These are phyloP conservation scores for Sebastolobus altivelis DNA, from an alignment of 2,797 vertebrate genomes.

Conservation along the genomic window DNA sequence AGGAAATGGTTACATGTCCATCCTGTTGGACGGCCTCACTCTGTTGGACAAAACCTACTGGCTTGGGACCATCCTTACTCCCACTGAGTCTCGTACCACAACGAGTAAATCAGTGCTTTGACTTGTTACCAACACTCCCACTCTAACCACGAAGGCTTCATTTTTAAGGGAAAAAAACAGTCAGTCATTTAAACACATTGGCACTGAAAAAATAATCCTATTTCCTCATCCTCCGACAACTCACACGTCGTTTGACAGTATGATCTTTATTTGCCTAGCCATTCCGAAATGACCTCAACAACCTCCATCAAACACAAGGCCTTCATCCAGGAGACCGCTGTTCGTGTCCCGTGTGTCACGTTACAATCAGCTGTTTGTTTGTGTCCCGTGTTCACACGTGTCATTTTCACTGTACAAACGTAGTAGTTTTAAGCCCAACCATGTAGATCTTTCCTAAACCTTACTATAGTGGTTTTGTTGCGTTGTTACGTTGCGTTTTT, in stretches of 20 bases:
- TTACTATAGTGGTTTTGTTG: no score
- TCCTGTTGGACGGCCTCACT: slow-evolving; percentile 76
- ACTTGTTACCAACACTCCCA: slow-evolving; percentile 61
- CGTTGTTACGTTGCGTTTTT: no score
- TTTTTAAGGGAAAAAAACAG: slow-evolving; percentile 8
- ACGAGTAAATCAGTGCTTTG: slow-evolving; percentile 42
- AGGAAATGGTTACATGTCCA: slow-evolving; percentile 70
- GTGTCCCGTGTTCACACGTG: no score
- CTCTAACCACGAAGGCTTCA: slow-evolving; percentile 45
- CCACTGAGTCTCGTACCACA: slow-evolving; percentile 60
- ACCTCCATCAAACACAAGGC: no score
- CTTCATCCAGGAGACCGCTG: no score
- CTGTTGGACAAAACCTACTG: slow-evolving; percentile 62
- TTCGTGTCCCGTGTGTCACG: no score
- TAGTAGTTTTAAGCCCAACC: no score
- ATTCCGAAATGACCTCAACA: not conserved
- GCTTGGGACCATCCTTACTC: slow-evolving; percentile 58
- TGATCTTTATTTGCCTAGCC: not conserved
- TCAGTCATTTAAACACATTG: not conserved
- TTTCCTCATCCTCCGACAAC: not conserved
- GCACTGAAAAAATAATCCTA: not conserved
- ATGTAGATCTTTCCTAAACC: no score
- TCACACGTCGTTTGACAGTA: not conserved
- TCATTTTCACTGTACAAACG: no score
- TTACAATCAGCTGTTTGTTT: no score